These are phyloP conservation scores for Alouatta palliata DNA, from an alignment of 2,113 vertebrate genomes.

Conservation along the genomic window DNA sequence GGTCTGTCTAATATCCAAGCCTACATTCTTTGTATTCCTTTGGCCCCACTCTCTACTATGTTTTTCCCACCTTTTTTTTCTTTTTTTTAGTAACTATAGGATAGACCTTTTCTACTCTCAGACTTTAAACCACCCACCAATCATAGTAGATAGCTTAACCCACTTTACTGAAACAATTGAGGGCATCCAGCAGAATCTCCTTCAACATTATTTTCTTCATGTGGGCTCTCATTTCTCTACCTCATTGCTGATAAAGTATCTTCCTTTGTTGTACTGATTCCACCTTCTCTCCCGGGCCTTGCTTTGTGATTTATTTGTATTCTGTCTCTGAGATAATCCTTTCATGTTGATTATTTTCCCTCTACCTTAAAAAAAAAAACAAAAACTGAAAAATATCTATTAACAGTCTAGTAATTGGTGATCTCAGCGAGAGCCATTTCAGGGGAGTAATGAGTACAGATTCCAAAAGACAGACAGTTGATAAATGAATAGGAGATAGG, in stretches of 20 bases:
- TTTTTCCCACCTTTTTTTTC: neutral
- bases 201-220: neutral
- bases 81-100: neutral
- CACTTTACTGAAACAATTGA: neutral
- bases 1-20: neutral
- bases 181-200: neutral
- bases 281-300: neutral
- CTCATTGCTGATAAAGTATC: neutral
- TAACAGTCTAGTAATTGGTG: neutral
- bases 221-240: neutral
- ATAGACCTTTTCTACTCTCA: neutral
- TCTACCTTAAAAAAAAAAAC: constrained; percentile 11
- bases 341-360: neutral
- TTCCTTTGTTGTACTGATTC: neutral
- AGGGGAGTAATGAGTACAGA: neutral
- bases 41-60: neutral
- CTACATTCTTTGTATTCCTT: neutral
- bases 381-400: neutral
- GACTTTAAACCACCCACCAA: neutral
- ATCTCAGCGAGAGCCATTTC: neutral
- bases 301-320: neutral
- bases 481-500: neutral
- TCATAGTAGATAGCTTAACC: neutral
- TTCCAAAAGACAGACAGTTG: neutral
- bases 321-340: constrained; percentile 2